Evolutionary conservation across 2,888 invertebrate genomes (phyloP).

Genomic region (Scelioninae gen. 2): DNA sequence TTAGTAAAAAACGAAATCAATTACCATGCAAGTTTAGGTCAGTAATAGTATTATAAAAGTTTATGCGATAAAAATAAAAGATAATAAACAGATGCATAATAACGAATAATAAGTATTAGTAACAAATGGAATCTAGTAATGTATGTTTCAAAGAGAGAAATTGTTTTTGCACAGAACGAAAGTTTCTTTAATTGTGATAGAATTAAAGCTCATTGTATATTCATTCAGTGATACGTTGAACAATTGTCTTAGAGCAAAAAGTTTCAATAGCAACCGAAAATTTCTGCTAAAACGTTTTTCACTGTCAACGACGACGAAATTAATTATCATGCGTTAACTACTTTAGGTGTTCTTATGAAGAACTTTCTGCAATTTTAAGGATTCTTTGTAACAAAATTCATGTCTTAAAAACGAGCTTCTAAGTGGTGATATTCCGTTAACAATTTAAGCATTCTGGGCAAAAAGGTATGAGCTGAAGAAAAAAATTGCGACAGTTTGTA

Average conservation of each 20-base stretch:
- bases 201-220: too few species aligned
- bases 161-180: too few species aligned
- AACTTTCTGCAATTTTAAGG: slow-evolving; percentile 37
- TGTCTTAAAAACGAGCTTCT: slow-evolving; percentile 29
- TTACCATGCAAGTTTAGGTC: too few species aligned
- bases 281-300: slow-evolving; percentile 34
- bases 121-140: too few species aligned
- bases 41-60: too few species aligned
- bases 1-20: too few species aligned
- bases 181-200: too few species aligned
- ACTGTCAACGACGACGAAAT: slow-evolving; percentile 37
- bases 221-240: background rate
- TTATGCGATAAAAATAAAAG: too few species aligned
- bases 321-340: slow-evolving; percentile 49
- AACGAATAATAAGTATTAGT: too few species aligned
- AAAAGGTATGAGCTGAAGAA: slow-evolving; percentile 3
- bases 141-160: too few species aligned
- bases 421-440: slow-evolving; percentile 28
- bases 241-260: slow-evolving; percentile 24
- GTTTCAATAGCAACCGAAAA: slow-evolving; percentile 36
- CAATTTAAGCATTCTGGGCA: slow-evolving; percentile 23
- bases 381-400: slow-evolving; percentile 28
- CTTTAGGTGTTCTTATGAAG: slow-evolving; percentile 41
- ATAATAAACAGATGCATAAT: too few species aligned
- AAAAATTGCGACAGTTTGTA: slow-evolving; percentile 8